Evolutionary conservation across 2,888 invertebrate genomes (phyloP), one percentile per base, ranked within the genome.

Genomic region (Yponomeuta evonymella): DNA sequence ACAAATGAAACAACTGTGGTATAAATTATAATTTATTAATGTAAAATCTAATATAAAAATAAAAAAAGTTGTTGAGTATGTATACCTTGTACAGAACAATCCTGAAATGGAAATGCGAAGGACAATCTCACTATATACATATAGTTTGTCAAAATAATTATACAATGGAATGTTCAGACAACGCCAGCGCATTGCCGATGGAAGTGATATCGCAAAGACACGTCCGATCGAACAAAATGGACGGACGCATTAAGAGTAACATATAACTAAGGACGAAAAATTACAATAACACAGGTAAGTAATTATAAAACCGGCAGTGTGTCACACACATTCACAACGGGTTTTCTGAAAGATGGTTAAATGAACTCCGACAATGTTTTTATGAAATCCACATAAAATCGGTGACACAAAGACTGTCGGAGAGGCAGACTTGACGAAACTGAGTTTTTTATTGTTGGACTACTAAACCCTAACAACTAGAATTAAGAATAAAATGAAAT

Each of bases 21-120:
- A 85, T 76, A 87, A 89, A 85, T 85, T 89, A 90, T 90, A 89
- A 89, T 90, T 90, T 90, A 90, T 87, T 90, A 83, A 82, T 81
- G 82, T 85, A 87, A 83, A 86, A 80, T 89, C 89, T 78, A 81
- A 78, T 83, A 85, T 83, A 86, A 84, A 87, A 86, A 86, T 84
- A 84, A 83, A 85, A 78, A 80, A 79, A 81, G 78, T 80, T 80
- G 80, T 80, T 86, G 88, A 89, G 88, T 89, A 89, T 87, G 89
- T 89, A 89, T 87, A 85, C 66, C 66, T 30, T 51, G 48, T 70
- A 67, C 64, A 65, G 63, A 48, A 30, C 33, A 36, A 70, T 64
- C 30, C 23, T 6, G 70, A 70, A 64, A 70, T 65, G 70, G 64
- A 64, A 70, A 48, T 64, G 65, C 64, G 23, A 68, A 69, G 70